Evolutionary conservation across 2,797 vertebrate genomes (phyloP).

Genomic region (Rallus crepitans): DNA sequence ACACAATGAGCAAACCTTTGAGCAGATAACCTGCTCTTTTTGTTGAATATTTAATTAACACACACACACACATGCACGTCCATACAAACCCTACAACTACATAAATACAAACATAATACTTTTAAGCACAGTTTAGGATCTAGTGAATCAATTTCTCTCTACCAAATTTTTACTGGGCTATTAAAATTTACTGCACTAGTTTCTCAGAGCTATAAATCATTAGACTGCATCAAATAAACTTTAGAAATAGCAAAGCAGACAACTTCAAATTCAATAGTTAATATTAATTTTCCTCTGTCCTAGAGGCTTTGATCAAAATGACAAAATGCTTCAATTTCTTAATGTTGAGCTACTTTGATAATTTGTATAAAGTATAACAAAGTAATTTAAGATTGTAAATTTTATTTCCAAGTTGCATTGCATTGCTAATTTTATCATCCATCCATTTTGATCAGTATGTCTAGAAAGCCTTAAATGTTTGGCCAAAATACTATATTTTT

Average conservation of each 20-base stretch:
- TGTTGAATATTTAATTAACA: neutral
- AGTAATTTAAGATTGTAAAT: neutral
- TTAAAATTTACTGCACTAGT: neutral
- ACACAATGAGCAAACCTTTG: neutral
- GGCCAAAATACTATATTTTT: neutral
- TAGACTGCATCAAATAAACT: neutral
- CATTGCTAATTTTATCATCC: neutral
- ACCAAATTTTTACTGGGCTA: neutral
- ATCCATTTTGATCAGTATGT: neutral
- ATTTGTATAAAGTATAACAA: neutral
- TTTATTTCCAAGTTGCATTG: neutral
- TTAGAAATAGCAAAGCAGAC: neutral
- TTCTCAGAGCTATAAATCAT: neutral
- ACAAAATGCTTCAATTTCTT: constrained; percentile 7
- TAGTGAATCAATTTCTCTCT: neutral
- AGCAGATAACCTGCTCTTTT: neutral
- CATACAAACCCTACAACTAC: neutral
- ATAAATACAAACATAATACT: neutral
- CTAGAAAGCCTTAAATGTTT: neutral
- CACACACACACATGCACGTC: too few species aligned
- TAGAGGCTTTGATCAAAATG: neutral
- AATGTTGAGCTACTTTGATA: neutral
- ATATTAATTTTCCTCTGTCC: neutral
- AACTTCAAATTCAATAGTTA: neutral
- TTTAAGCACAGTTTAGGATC: neutral